Evolutionary conservation across 1,140 invertebrate species (phyloP), one percentile per base, ranked within the genome.

Genomic region (Thereuonema tuberculata): DNA sequence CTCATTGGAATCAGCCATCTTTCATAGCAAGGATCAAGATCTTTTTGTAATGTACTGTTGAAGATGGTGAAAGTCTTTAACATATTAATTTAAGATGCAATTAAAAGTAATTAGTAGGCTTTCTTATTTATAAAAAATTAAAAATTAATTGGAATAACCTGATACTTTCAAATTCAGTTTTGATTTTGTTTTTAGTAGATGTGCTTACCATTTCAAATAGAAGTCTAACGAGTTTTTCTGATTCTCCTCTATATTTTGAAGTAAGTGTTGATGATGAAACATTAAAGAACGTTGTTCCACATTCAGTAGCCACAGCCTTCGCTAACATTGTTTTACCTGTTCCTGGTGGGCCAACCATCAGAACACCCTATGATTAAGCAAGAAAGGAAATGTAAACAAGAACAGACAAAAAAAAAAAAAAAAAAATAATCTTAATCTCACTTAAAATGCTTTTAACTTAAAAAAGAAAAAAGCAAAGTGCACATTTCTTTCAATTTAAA

Each of bases 321-420:
- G 97, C 96, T 49, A 99, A 76, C 88, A 99, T 91, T 0, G 97
- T 99, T 81, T 99, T 99, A 15, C 97, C 97, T 1, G 96, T 99
- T 47, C 97, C 96, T 2, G 88, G 94, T 20, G 94, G 94, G 1
- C 94, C 93, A 61, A 95, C 93, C 93, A 98, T 96, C 57, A 98
- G 71, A 9, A 98, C 93, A 20, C 94, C 94, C 79, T 76, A 50
- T 2, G n/a, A n/a, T n/a, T n/a, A n/a, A n/a, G n/a, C n/a, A n/a
- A n/a, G n/a, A n/a, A n/a, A n/a, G n/a, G n/a, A n/a, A n/a, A n/a
- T n/a, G n/a, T n/a, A n/a, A n/a, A n/a, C n/a, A n/a, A n/a, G n/a
- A n/a, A n/a, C n/a, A n/a, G n/a, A n/a, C n/a, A n/a, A n/a, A n/a
- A n/a, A n/a, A 43, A 56, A 55, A 56, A 57, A 17, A 48, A 63